Evolutionary conservation across 2,888 invertebrate species (phyloP), one percentile per base, ranked within the genome.

Genomic region (Orgyia antiqua): DNA sequence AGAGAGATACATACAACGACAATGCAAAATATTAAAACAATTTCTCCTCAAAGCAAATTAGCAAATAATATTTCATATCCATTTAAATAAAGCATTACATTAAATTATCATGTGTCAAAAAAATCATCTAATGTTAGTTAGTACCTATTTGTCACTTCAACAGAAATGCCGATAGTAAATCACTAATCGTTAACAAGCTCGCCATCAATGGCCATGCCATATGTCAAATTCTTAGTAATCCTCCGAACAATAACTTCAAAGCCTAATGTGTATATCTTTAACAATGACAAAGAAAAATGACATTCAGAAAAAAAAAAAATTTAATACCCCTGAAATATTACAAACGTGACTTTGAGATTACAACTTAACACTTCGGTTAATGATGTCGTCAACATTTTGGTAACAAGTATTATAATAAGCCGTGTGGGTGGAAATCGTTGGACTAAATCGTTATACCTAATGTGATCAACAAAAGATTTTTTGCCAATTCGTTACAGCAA

Each of bases 311-410:
- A 24, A 53, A 52, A 57, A 52, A 50, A 50, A 24, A 17, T 34
- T 8, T 28, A 38, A 42, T 38, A 44, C 35, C 38, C 32, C 56
- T 68, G 65, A 66, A 63, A 60, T 58, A 67, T 66, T 45, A 54
- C 47, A 46, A 48, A 46, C 66, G 66, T 68, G 68, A 62, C 58
- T 52, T 24, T 24, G 29, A 51, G 57, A 67, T 68, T 63, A 63
- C 47, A 43, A 47, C 31, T 49, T 56, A 53, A 59, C 51, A 28
- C 31, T 28, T 25, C 7, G 20, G 3, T 6, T 21, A 17, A 25
- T 19, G 36, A 12, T 44, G 44, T 30, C 33, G 46, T 47, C 43
- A 46, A 45, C 45, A 40, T 41, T 41, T 29, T 29, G 29, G 29
- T 39, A 32, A 38, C 38, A 24, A 35, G 29, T 33, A 28, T 33